Base-by-base conservation (phyloP, 1,140 invertebrate genomes). In the Pygmarrhopalites habei region DNA sequence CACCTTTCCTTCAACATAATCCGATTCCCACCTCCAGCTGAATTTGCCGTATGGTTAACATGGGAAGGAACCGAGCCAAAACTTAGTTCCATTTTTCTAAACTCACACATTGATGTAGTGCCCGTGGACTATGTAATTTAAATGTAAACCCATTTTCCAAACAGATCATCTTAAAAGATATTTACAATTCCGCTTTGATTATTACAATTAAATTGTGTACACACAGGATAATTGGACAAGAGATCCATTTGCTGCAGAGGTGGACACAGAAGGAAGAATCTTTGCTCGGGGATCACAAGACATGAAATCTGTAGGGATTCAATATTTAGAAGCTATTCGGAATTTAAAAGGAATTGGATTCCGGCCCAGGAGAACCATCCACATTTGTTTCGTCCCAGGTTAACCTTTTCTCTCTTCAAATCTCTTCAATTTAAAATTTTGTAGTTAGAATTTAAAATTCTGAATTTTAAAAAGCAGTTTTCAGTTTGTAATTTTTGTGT, bases 31-130 rank as follows among this genome's bases (percentile, higher is more conserved):
- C 74, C 79, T 68, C 78, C 82, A 0, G 78, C 79, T 23, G 90
- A 88, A 72, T 90, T 90, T 1, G 79, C 92, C 15, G 79, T 90
- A 17, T 75, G 94, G 7, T 82, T 95, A 73, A 91, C 87, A 56
- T 91, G 89, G 86, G 69, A 75, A 61, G 92, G 92, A 35, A 77
- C 74, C 0, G 76, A 90, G 10, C 87, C 89, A 0, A 68, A 77
- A 1, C 73, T 90, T 49, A 83, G 85, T 1, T 79, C 86, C 1
- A 79, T 97, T 35, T 72, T 95, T 29, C 81, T 97, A 0, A 95
- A 95, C 74, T 94, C 90, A 17, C 93, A 96, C 70, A 95, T 90
- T 82, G 93, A 96, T 78, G 92, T 96, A 28, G 93, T 97, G 4
- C 91, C 92, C 2, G 91, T 92, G 0, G 92, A 61, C 30, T 10